Evolutionary conservation across 2,888 invertebrate genomes (phyloP).

Genomic region (Hypselothyrea guttata): DNA sequence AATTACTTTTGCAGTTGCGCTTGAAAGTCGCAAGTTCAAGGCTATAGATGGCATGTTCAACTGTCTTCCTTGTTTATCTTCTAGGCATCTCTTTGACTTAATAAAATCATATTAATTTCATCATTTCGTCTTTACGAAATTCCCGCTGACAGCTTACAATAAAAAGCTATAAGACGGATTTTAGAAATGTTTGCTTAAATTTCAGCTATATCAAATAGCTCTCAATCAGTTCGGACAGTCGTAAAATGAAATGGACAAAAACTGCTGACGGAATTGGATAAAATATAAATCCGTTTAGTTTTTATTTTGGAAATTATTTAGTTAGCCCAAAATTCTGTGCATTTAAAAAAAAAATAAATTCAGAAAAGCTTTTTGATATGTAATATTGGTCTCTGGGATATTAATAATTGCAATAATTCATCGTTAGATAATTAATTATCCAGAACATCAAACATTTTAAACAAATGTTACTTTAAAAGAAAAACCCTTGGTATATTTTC

Average conservation of each 20-base stretch:
- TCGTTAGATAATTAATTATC: too few relatives aligned
- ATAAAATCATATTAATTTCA: too few relatives aligned
- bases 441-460: too few relatives aligned
- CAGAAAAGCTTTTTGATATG: too few relatives aligned
- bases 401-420: too few relatives aligned
- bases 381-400: too few relatives aligned
- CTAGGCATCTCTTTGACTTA: constrained; percentile 33
- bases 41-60: constrained; percentile 41
- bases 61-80: constrained; percentile 29
- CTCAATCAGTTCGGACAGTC: constrained; percentile 39
- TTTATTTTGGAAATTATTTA: not conserved
- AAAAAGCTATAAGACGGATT: too few relatives aligned
- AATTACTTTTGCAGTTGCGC: constrained; percentile 49
- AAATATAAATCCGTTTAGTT: not conserved
- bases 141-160: constrained; percentile 12
- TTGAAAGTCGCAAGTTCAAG: constrained; percentile 51
- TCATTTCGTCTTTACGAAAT: too few relatives aligned
- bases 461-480: too few relatives aligned
- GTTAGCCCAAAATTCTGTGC: too few relatives aligned
- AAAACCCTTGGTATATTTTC: too few relatives aligned
- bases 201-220: constrained; percentile 40
- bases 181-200: constrained; percentile 37
- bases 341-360: too few relatives aligned
- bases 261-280: constrained; percentile 16
- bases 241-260: constrained; percentile 28